Conservation (phyloP, 2,113 vertebrate species). For the Poecile atricapillus region DNA sequence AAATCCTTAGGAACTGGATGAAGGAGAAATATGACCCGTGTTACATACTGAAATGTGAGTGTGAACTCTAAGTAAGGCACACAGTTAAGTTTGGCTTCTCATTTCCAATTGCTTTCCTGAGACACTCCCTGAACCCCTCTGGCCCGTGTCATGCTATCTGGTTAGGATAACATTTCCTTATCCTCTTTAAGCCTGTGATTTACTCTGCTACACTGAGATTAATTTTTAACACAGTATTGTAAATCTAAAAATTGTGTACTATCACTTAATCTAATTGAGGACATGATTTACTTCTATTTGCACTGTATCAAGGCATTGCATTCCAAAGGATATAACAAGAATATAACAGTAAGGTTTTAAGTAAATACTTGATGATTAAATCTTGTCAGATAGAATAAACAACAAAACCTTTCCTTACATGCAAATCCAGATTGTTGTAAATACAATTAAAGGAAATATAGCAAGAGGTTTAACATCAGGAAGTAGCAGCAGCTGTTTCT, state of each 20-base stretch:
- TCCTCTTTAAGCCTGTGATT: not conserved
- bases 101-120: not conserved
- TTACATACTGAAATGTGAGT: not conserved
- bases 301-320: not conserved
- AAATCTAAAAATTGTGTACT: not conserved
- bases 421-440: conserved; percentile 12
- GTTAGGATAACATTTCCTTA: not conserved
- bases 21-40: not conserved
- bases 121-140: not conserved
- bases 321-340: not conserved
- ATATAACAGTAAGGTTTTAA: not conserved
- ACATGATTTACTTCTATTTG: not conserved
- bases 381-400: not conserved
- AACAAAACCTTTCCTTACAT: conserved; percentile 8
- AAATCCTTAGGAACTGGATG: not conserved
- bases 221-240: not conserved
- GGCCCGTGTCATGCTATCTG: not conserved
- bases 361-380: conserved; percentile 5
- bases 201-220: not conserved
- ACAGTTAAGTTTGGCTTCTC: not conserved
- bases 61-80: not conserved
- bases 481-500: not conserved
- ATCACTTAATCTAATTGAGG: not conserved
- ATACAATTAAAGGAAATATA: not conserved
- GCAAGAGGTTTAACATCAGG: not conserved